Evolutionary conservation across 64 coral and sea anemone genomes (phyloP), one percentile per base, ranked within the genome.

Genomic region (Acropora yongei): DNA sequence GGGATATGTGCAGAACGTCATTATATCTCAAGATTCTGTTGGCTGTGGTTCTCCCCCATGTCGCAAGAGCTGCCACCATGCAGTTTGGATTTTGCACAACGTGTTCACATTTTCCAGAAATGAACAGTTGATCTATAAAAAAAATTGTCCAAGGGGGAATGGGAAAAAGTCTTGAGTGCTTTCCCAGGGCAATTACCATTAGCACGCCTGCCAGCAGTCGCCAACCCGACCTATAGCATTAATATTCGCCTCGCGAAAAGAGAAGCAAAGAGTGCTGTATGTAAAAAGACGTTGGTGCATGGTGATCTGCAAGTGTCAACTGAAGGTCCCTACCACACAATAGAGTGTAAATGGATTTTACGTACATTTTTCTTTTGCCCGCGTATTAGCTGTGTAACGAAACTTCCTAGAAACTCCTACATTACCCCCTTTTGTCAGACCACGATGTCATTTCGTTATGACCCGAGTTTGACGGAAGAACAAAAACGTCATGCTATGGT

Each of bases 121-220:
- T 51, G 78, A 91, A 67, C 65, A 61, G 47, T 77, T 89, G 16
- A 76, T 89, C 20, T 89, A 89, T 77, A 89, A 77, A 89, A 88
- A 47, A 45, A 57, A 16, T 88, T 49, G 16, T 60, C n/a, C 0
- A 65, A 41, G 53, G 13, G 14, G 12, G 77, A 91, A 63, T 91
- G 89, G 89, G 12, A 91, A 49, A 82, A 18, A 66, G 72, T 91
- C 10, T 2, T 81, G 19, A 57, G 72, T 8, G 39, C 78, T 44
- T 91, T 68, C 30, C 89, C 89, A 73, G 72, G 20, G 16, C 46
- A 91, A 81, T 44, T 82, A n/a, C 47, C 68, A 17, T 45, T 81
- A n/a, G 89, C 57, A 63, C 17, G 41, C 40, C 5, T 67, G 40
- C 46, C 49, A 14, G 45, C 6, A 51, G 12, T 41, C 45, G 8